Evolutionary conservation across 1,140 invertebrate genomes (phyloP).

Genomic region (Musca vetustissima): DNA sequence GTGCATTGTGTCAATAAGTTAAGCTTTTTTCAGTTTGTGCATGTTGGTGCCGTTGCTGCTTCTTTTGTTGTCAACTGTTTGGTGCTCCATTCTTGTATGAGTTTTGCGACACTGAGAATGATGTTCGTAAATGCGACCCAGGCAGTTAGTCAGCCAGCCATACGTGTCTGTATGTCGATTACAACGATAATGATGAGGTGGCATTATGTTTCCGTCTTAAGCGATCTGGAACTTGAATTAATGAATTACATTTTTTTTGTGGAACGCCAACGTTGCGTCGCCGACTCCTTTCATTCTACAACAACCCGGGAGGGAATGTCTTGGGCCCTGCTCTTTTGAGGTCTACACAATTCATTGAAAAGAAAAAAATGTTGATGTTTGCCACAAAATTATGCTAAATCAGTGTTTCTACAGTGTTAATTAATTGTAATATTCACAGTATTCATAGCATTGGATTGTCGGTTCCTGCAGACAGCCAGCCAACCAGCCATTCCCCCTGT

Average conservation of each 20-base stretch:
- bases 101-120: not conserved
- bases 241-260: slow-evolving; percentile 14
- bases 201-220: slow-evolving; percentile 24
- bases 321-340: not conserved
- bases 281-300: too few relatives aligned
- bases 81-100: not conserved
- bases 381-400: slow-evolving; percentile 23
- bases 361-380: slow-evolving; percentile 6
- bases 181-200: slow-evolving; percentile 24
- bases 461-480: too few relatives aligned
- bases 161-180: slow-evolving; percentile 20
- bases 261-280: too few relatives aligned
- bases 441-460: too few relatives aligned
- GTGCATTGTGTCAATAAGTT: slow-evolving; percentile 11
- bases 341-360: not conserved
- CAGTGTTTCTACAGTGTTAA: slow-evolving; percentile 23
- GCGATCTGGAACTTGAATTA: slow-evolving; percentile 24
- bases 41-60: not conserved
- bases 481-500: too few relatives aligned
- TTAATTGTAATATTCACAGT: slow-evolving; percentile 15
- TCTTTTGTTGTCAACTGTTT: not conserved
- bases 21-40: slow-evolving; percentile 13
- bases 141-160: not conserved
- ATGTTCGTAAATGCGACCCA: too few relatives aligned
- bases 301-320: too few relatives aligned